Base-by-base conservation (phyloP, 1,140 invertebrate species). In the Drosophila aff. region DNA sequence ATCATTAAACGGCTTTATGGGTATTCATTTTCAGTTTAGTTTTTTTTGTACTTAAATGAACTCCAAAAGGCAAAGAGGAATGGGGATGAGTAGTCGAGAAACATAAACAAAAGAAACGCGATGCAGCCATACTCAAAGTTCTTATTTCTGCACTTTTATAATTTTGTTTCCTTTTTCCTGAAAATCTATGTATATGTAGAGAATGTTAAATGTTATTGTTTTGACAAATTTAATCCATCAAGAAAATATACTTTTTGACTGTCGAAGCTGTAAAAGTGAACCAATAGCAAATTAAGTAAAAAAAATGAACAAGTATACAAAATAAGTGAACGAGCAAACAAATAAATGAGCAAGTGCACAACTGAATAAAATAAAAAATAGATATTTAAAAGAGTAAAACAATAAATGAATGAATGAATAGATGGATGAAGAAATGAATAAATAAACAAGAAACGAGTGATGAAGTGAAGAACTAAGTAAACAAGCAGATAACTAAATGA, bases 1-100 rank as follows among this genome's bases (percentile, higher is more conserved):
- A 76, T 78, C 76, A 79, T 82, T 82, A 82, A 69, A 71, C 64
- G 75, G 36, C 33, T 77, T 60, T 63, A 43, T 66, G 41, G 60
- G 23, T n/a, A n/a, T 63, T 67, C 41, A 52, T 21, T 55, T 55
- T 40, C 38, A 43, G 50, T 64, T 61, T 46, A 36, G 36, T 36
- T 28, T 76, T 63, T 80, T 9, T 43, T 44, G 16, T 43, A 62
- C 57, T 59, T 40, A 15, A 74, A 81, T 76, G 53, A 79, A 74
- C 77, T 65, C 47, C 38, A 43, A 66, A 66, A 46, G 10, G 3
- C 16, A 31, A 40, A 15, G 15, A 59, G 18, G 18, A 8, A n/a
- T 15, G 18, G 16, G 18, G 41, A 16, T 38, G 62, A 74, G 49
- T 68, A 50, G 40, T 41, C 61, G 52, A 59, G 33, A 53, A 65